A percentile compares a stretch with the other conserved stretches of the same genome.
These are phyloP conservation scores for Agapornis canus DNA, from an alignment of 2,797 vertebrate genomes.

Conservation along the genomic window DNA sequence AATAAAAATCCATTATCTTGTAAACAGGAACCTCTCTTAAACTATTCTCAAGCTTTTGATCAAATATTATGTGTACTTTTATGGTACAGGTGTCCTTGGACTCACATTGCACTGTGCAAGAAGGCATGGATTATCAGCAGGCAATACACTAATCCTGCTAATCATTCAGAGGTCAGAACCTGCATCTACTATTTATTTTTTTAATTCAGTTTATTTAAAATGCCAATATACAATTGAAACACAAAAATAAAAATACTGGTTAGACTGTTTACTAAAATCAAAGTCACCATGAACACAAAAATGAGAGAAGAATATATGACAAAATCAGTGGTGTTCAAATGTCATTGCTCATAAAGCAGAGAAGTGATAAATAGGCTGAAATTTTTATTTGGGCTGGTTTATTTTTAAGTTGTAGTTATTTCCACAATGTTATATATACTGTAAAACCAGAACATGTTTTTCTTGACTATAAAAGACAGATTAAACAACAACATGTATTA, in stretches of 20 bases:
- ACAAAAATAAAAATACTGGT: neutral
- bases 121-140: neutral
- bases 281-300: neutral
- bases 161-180: neutral
- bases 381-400: neutral
- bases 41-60: neutral
- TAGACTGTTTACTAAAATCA: neutral
- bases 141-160: neutral
- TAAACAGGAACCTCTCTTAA: neutral
- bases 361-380: neutral
- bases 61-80: neutral
- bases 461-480: neutral
- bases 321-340: neutral
- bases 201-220: neutral
- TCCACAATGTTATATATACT: neutral
- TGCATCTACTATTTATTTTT: neutral
- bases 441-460: neutral
- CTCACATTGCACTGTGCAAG: rapidly evolving
- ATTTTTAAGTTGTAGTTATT: neutral
- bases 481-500: neutral
- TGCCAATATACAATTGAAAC: neutral
- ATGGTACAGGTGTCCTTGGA: neutral
- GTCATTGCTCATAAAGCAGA: neutral
- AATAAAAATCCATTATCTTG: neutral
- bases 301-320: neutral